Evolutionary conservation across 1,140 invertebrate species (phyloP), one percentile per base, ranked within the genome.

Genomic region (Drosophila persimilis): DNA sequence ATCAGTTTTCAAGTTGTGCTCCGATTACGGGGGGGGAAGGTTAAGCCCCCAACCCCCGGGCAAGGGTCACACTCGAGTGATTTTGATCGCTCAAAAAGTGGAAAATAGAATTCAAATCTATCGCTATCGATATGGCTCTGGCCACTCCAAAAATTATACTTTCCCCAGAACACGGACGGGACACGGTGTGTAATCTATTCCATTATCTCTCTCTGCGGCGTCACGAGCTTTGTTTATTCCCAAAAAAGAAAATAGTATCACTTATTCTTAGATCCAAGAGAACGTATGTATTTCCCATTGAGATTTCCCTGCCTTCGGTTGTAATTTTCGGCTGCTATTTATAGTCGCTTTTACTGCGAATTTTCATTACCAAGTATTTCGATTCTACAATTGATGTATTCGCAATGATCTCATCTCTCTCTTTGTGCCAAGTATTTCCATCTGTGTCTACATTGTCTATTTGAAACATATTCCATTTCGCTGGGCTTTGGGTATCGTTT

Each of bases 1-100:
- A 86, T 84, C 81, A 84, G 80, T 86, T 84, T 72, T 74, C 54
- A 44, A 65, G 53, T 57, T 72, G 51, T 17, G 29, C 51, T 24
- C 11, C 51, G 60, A 54, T 45, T 71, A 60, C 17, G 17, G 15
- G 15, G 17, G 71, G 76, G 71, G 59, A 55, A 72, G 73, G 58
- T 51, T 80, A 59, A 69, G 46, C 29, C 41, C 39, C 39, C 41
- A 15, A 22, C 48, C 56, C 20, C 26, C 13, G 45, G 11, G 20
- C n/a, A 13, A 29, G 47, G 66, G 65, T 52, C 48, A 51, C 24
- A 43, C 56, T 20, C 73, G 71, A 65, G 71, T 52, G 67, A 71
- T 46, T 47, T 65, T 65, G 43, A 45, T 46, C 54, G 60, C n/a
- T 48, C 44, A 73, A n/a, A 43, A 63, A 51, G 41, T 43, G 35